These are phyloP conservation scores for Pseudomyrmex concolor DNA, from an alignment of 1,140 invertebrate genomes.

Conservation along the genomic window DNA sequence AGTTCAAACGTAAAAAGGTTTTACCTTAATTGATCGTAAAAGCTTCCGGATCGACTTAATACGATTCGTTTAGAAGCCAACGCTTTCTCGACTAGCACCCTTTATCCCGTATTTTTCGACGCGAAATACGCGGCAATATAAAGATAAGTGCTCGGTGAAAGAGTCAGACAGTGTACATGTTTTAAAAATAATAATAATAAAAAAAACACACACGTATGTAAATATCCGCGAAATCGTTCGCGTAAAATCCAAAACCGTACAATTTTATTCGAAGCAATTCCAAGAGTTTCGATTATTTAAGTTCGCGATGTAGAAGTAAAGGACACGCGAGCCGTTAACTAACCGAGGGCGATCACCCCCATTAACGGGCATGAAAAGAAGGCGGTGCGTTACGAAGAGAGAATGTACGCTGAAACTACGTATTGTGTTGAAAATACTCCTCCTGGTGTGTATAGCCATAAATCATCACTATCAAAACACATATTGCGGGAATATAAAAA, in stretches of 20 bases:
- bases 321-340: not conserved
- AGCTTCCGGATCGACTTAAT: constrained; percentile 51
- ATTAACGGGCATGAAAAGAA: constrained; percentile 5
- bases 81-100: not conserved
- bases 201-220: not conserved
- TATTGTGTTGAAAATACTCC: not conserved
- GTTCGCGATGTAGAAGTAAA: not conserved
- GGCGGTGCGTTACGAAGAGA: not conserved
- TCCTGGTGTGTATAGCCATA: not conserved
- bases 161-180: not conserved
- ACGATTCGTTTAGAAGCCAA: constrained; percentile 9
- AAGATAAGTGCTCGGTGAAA: not conserved
- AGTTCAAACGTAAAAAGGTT: constrained; percentile 66
- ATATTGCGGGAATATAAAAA: constrained; percentile 21
- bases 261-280: no score
- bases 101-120: constrained; percentile 2
- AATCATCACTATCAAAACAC: constrained; percentile 17
- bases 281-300: not conserved
- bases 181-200: not conserved
- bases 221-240: not conserved
- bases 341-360: not conserved
- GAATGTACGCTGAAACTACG: not conserved
- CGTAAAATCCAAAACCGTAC: not conserved
- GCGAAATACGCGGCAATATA: not conserved
- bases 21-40: constrained; percentile 71